These are phyloP conservation scores for Tupaia chinensis DNA, from an alignment of 2,113 vertebrate genomes.

Conservation along the genomic window DNA sequence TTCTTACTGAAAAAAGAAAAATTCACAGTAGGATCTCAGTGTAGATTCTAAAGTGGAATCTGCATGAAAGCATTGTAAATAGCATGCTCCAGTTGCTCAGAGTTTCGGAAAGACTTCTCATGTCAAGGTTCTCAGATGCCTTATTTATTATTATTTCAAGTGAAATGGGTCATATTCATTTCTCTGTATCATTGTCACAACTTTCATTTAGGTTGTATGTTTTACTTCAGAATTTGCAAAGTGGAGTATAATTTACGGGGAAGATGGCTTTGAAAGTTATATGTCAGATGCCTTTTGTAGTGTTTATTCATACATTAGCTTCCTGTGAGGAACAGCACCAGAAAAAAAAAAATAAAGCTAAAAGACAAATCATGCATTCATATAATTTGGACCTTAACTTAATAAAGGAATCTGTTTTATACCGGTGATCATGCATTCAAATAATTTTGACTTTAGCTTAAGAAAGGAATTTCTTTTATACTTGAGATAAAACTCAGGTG, in stretches of 20 bases:
- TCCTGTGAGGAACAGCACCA: background rate
- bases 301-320: background rate
- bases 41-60: slow-evolving; percentile 23
- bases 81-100: background rate
- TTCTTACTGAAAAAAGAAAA: slow-evolving; percentile 31
- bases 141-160: background rate
- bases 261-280: background rate
- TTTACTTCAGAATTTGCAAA: background rate
- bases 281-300: background rate
- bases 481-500: background rate
- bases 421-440: background rate
- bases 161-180: background rate
- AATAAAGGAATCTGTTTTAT: background rate
- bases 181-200: background rate
- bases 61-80: background rate
- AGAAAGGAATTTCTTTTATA: background rate
- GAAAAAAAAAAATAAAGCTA: background rate
- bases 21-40: background rate
- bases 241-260: background rate
- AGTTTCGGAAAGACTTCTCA: background rate
- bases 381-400: background rate
- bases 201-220: background rate
- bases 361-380: background rate
- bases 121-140: background rate
- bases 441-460: background rate